Evolutionary conservation across 2,113 vertebrate species (phyloP), one percentile per base, ranked within the genome.

Genomic region (Chloebia gouldiae): DNA sequence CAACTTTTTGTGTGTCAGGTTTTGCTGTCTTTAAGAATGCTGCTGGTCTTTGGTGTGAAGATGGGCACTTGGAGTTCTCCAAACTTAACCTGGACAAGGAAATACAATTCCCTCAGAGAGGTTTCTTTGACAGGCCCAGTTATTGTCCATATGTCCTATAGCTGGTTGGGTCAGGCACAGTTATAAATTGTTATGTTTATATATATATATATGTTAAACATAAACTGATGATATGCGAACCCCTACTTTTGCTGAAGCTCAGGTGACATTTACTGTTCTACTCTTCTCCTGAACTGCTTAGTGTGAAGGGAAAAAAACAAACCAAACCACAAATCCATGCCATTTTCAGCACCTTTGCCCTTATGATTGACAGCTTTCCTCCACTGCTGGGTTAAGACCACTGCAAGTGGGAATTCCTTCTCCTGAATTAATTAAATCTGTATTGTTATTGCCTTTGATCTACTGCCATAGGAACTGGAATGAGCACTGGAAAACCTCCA

Each of bases 351-450:
- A 92, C 81, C 42, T 96, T 93, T 95, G 68, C 91, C 79, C 78
- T 92, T 72, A 70, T 49, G 83, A 92, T 47, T 96, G 95, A 92
- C 91, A 73, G 28, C 15, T 93, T 93, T 84, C 68, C 85, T 94
- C 86, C 45, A 42, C 64, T 86, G 80, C 86, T 93, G 76, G n/a
- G 68, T 92, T 88, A 88, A 93, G 83, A 70, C 70, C 35, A 0
- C 83, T 93, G 95, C 90, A 87, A 94, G 95, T 82, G 92, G 88
- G 84, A 97, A 97, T 96, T 96, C 95, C 92, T 95, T 92, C 94
- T 80, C 35, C 84, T 80, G 92, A 93, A 97, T 93, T 95, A 96
- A 95, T 91, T 94, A 95, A 91, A 61, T 94, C 78, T 45, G 86
- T 80, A 91, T 93, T 96, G 79, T 95, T 95, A 89, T 16, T 91